Base-by-base conservation (phyloP, 2,113 vertebrate species). In the Myrmecophaga tridactyla region DNA sequence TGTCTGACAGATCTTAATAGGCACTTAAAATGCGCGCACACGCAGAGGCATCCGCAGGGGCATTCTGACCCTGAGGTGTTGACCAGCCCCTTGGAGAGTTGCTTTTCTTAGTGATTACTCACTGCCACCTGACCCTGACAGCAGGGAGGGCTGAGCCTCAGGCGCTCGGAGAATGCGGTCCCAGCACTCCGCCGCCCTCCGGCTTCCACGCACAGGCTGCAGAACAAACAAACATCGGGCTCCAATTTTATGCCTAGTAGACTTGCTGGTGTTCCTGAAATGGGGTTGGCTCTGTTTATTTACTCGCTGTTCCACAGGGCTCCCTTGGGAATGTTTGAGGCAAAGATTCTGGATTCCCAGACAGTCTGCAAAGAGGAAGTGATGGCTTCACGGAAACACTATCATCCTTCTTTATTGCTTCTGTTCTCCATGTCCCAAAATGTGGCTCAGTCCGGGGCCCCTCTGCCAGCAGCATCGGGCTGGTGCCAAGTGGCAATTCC, bases 101-200 rank as follows among this genome's bases (percentile, higher is more conserved):
- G 93, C 84, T 97, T 94, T 94, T 96, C 94, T 96, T 94, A 62
- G 93, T 81, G 84, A 94, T 92, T 87, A 94, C 81, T 90, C 77
- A 86, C 75, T 92, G 95, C 72, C 96, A 82, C 23, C 31, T 92
- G 96, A 90, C 82, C 67, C 69, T 94, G 93, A 88, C 82, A 73
- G 76, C 77, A 73, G 62, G 31, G 92, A 88, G 81, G 81, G 46
- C 86, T 58, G 56, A 94, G 41, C 56, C 39, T 25, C 11, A 29
- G 83, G 51, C 73, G 1, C 46, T 56, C 48, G 27, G 58, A 72
- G 13, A 81, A 70, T 73, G 29, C 3, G 12, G 46, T 34, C 51
- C 48, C 4, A 18, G 39, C 60, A 23, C 89, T 94, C 86, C 83
- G n/a, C 36, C 72, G 65, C 56, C 82, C 80, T 95, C 82, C 93